Percentiles rank a stretch among this genome's conserved stretches.
phyloP scores from a whole-genome alignment of 2,113 vertebrate genomes.

The Chaetops frenatus region DNA sequence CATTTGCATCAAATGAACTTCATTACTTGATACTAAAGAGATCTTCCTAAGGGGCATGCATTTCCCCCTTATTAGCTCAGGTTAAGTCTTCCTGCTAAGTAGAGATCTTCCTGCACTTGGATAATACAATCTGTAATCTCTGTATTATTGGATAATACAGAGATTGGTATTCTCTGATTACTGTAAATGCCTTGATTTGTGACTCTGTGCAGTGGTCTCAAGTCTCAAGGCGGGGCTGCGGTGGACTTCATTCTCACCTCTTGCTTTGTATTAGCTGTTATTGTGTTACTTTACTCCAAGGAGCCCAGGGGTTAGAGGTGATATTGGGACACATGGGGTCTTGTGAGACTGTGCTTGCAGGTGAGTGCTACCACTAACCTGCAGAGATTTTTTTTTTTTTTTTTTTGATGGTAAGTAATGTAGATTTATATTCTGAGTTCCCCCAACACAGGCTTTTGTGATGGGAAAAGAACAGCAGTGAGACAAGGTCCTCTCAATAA shows the following conservation, averaged over 20 bases:
- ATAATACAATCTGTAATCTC: no score
- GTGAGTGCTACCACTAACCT: background rate
- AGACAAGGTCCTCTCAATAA: background rate
- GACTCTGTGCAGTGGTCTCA: background rate
- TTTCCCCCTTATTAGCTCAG: background rate
- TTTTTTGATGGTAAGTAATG: background rate
- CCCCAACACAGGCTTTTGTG: background rate
- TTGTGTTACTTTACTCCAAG: background rate
- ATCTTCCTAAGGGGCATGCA: background rate
- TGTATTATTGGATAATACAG: no score
- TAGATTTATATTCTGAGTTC: background rate
- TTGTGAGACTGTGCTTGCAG: background rate
- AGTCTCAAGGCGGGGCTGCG: background rate
- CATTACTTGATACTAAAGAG: background rate
- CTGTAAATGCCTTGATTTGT: background rate
- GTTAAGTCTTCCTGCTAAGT: background rate
- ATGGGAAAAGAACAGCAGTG: background rate
- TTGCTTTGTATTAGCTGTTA: background rate
- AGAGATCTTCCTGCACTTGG: background rate
- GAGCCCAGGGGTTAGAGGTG: background rate
- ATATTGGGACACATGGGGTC: background rate
- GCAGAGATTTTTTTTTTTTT: background rate
- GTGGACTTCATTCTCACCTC: rapidly evolving
- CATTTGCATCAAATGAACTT: background rate
- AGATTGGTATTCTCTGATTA: background rate